phyloP scores from a whole-genome alignment of 2,888 invertebrate genomes.

The Dinocampus coccinellae region DNA sequence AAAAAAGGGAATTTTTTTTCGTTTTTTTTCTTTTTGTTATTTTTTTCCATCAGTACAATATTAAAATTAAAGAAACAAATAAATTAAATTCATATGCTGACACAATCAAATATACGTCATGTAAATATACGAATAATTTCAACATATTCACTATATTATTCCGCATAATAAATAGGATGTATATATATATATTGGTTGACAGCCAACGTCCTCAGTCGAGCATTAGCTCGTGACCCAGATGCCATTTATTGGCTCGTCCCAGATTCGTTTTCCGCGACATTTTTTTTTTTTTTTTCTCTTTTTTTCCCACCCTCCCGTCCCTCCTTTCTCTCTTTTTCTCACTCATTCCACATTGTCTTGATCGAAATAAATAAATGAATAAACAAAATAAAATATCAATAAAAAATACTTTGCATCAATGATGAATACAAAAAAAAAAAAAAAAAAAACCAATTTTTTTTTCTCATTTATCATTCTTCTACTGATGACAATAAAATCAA shows the following conservation, averaged over 20 bases:
- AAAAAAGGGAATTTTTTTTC: too few species aligned
- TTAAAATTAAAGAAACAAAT: not conserved
- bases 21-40: too few species aligned
- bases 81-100: not conserved
- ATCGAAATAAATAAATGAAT: not conserved
- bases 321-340: too few species aligned
- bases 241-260: conserved; percentile 59
- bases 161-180: conserved; percentile 12
- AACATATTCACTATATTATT: not conserved
- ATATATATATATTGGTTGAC: conserved; percentile 16
- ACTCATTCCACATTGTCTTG: not conserved
- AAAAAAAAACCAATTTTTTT: not conserved
- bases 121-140: not conserved
- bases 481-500: not conserved
- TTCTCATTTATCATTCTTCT: not conserved
- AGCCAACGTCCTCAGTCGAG: conserved; percentile 25
- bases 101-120: not conserved
- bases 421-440: not conserved
- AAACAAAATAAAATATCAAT: not conserved
- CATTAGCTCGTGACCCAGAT: conserved; percentile 61
- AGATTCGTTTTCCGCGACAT: conserved; percentile 57
- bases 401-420: not conserved
- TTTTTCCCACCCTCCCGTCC: too few species aligned
- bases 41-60: too few species aligned
- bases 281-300: conserved; percentile 25